These are phyloP conservation scores for Campoletis raptor DNA, from an alignment of 2,888 invertebrate genomes.

Conservation along the genomic window DNA sequence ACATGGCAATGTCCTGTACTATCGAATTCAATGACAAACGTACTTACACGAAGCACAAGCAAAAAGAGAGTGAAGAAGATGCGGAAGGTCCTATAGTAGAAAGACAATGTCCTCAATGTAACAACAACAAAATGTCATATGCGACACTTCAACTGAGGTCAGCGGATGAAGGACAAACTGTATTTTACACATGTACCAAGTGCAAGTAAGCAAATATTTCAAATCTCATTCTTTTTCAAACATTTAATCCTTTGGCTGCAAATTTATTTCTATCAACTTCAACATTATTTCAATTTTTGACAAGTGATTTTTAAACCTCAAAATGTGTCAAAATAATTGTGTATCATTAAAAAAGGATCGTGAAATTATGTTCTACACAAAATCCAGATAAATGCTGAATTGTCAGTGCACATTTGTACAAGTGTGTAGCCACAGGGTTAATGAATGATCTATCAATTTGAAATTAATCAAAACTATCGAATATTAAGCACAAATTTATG, in stretches of 20 bases:
- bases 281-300: no score
- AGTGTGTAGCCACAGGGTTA: no score
- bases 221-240: not conserved
- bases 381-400: no score
- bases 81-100: slow-evolving; percentile 93
- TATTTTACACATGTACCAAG: slow-evolving; percentile 98
- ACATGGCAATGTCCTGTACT: slow-evolving; percentile 89
- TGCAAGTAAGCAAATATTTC: slow-evolving; percentile 90
- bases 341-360: no score
- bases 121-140: slow-evolving; percentile 96
- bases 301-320: no score
- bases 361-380: no score
- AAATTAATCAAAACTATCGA: not conserved
- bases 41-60: slow-evolving; percentile 83
- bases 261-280: not conserved
- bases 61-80: slow-evolving; percentile 79
- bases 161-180: slow-evolving; percentile 99
- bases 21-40: slow-evolving; percentile 90
- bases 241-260: not conserved
- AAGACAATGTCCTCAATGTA: slow-evolving; percentile 94
- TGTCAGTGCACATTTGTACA: no score
- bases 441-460: not conserved
- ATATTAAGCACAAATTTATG: slow-evolving; percentile 64
- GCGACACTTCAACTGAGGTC: slow-evolving; percentile 97
- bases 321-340: no score